Conservation (phyloP, 2,888 invertebrate genomes). For the Cephus runcator region DNA sequence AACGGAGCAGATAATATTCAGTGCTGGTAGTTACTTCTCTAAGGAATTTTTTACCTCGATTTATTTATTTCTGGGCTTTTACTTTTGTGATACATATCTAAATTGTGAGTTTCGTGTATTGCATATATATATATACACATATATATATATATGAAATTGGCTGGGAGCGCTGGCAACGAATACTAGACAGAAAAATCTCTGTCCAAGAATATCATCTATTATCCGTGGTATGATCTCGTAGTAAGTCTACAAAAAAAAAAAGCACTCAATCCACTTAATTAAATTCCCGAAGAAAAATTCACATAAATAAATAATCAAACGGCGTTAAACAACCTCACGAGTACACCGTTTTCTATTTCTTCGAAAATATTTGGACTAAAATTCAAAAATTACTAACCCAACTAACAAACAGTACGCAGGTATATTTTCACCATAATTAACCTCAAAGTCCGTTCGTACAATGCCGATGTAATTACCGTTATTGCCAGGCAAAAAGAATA, state of each 20-base stretch:
- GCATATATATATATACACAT: not conserved
- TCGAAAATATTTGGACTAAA: not conserved
- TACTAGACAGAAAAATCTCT: not conserved
- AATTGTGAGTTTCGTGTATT: not conserved
- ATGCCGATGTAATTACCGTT: not conserved
- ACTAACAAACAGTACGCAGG: not conserved
- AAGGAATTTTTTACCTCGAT: not conserved
- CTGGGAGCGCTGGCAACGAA: not conserved
- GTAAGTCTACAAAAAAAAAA: not conserved
- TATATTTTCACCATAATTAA: not conserved
- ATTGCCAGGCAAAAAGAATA: not conserved
- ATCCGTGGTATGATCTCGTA: not conserved
- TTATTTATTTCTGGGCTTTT: not conserved
- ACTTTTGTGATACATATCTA: not conserved
- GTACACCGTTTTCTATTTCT: not conserved
- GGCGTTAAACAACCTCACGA: not conserved
- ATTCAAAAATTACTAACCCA: not conserved
- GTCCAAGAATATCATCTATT: not conserved
- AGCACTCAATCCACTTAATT: not conserved
- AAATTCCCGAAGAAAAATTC: not conserved
- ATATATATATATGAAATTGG: not conserved
- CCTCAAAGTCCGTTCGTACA: not conserved
- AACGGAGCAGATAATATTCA: not conserved
- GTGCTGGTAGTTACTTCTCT: not conserved
- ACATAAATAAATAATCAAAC: not conserved